Evolutionary conservation across 1,140 invertebrate genomes (phyloP), one percentile per base, ranked within the genome.

Genomic region (Frieseomelitta varia): DNA sequence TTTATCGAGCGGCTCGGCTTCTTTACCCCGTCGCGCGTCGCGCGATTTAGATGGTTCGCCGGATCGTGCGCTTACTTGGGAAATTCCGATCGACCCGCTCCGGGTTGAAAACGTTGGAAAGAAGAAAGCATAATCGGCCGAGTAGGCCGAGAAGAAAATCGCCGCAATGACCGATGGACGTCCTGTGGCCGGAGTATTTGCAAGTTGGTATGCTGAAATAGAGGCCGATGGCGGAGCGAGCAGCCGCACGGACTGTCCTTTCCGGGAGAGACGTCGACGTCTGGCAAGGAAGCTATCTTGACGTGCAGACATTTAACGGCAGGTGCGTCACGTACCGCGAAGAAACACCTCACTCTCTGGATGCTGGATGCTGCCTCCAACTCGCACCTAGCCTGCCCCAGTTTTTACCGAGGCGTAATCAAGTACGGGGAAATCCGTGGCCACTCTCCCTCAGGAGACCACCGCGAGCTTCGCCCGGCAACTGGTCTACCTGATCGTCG

Each of bases 381-480:
- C 79, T 84, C 82, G 85, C 88, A 88, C 88, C 85, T 88, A 88
- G 81, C 71, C 84, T 82, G 85, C 83, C 61, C 86, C 88, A 86
- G 83, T 91, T 91, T 91, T 91, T 91, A 80, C 71, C 77, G 65
- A 81, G 30, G 61, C 65, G 82, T 76, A 91, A 90, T 88, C 88
- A 90, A 83, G 80, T 91, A 90, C 88, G 69, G 65, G 83, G 90
- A 91, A 91, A 85, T 88, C 86, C 51, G 53, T 87, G 87, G 88
- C 86, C 87, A n/a, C n/a, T 91, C 87, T 91, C 90, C 90, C 88
- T 78, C 85, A 83, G 87, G 90, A 87, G 85, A 74, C 71, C 82
- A 68, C 75, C 74, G 56, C 56, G 56, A 72, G 56, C 19, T 34
- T 81, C 21, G 58, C 55, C 55, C 39, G 47, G 27, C 80, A 56